These are phyloP conservation scores for Lutraria lutraria DNA, from an alignment of 2,888 invertebrate species.

Conservation along the genomic window DNA sequence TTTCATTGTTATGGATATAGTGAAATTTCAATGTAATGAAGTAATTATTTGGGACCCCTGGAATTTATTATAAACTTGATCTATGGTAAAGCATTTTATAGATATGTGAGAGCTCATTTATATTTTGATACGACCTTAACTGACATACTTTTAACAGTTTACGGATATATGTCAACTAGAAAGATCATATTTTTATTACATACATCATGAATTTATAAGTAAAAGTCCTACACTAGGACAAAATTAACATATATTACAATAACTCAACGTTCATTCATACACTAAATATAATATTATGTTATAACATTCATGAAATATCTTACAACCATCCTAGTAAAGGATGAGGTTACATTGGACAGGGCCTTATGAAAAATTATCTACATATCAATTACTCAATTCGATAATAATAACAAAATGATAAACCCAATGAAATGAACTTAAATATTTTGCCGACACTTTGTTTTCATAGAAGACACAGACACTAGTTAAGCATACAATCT, in stretches of 20 bases:
- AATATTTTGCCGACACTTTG: neutral
- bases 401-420: neutral
- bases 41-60: no score
- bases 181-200: neutral
- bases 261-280: neutral
- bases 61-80: no score
- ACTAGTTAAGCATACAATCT: neutral
- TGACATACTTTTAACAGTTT: neutral
- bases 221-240: neutral
- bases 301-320: neutral
- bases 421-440: neutral
- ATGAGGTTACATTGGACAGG: neutral
- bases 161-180: neutral
- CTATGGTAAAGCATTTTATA: no score
- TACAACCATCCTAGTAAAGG: no score
- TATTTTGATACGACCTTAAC: neutral
- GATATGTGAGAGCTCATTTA: no score
- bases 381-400: neutral
- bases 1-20: no score
- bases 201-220: neutral
- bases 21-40: no score
- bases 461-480: slow-evolving; percentile 6
- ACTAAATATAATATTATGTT: neutral
- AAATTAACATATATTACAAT: slow-evolving; percentile 17
- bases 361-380: neutral